These are phyloP conservation scores for Leuciscus waleckii DNA, from an alignment of 2,797 vertebrate genomes.

Conservation along the genomic window DNA sequence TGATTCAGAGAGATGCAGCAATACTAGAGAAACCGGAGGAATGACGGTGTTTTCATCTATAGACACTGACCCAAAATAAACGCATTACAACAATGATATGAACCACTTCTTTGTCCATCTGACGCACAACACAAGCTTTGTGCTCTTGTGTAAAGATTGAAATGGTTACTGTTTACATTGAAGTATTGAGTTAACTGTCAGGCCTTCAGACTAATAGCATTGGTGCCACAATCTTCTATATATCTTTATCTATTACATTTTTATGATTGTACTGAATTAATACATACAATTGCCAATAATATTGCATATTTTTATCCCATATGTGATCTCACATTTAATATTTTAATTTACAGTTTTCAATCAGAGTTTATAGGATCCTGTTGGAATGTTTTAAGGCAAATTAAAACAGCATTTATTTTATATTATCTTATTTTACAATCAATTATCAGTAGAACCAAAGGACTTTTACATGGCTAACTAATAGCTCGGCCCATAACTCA, in stretches of 20 bases:
- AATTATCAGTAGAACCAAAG: no score
- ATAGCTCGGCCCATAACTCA: background rate
- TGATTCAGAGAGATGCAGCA: conserved; percentile 19
- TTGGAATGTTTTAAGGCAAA: background rate
- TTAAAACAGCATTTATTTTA: background rate
- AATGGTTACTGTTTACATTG: background rate
- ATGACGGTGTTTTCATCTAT: background rate
- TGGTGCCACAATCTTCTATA: background rate
- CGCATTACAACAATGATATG: background rate
- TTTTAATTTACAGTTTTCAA: background rate
- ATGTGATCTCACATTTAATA: background rate
- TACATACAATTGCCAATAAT: background rate
- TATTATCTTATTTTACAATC: no score
- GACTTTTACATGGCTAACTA: no score
- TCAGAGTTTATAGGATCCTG: background rate
- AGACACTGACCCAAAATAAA: background rate
- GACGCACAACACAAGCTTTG: background rate
- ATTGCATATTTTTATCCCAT: no score
- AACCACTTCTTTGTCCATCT: background rate
- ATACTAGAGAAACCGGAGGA: conserved; percentile 6
- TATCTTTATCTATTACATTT: background rate
- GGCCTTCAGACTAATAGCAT: background rate
- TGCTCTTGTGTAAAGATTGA: background rate
- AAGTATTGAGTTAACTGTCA: background rate
- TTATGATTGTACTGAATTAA: background rate